A percentile compares a stretch with the other conserved stretches of the same genome.
Conservation (phyloP, 2,888 invertebrate species). For the Priocnemis perturbator region DNA sequence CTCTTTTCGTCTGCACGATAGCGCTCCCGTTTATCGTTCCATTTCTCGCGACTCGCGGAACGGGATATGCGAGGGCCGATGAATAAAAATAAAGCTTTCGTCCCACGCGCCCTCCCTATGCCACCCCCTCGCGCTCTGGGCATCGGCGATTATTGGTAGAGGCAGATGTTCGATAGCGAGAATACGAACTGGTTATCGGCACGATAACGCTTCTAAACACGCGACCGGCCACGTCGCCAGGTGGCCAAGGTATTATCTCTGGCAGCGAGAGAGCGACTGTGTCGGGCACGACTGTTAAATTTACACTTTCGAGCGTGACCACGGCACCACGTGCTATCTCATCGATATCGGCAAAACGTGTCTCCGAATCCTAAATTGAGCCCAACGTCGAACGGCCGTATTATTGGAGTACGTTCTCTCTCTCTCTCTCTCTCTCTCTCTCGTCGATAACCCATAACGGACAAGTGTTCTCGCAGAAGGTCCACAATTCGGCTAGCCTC, state of each 20-base stretch:
- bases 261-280: background rate
- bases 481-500: no score
- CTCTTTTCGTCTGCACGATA: background rate
- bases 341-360: constrained; percentile 1
- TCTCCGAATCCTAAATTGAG: constrained; percentile 1
- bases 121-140: background rate
- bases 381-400: background rate
- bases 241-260: constrained; percentile 26
- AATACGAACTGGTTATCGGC: constrained; percentile 36
- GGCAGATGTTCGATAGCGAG: constrained; percentile 47
- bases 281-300: background rate
- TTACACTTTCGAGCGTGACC: constrained; percentile 2
- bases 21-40: background rate
- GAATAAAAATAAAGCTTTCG: background rate
- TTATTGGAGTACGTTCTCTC: no score
- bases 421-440: no score
- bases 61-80: background rate
- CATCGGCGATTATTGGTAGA: constrained; percentile 17
- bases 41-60: background rate
- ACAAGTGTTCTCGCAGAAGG: no score
- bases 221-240: constrained; percentile 35
- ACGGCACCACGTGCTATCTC: constrained; percentile 4
- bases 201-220: constrained; percentile 38
- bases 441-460: no score
- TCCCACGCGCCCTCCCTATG: constrained; percentile 7